Evolutionary conservation across 2,888 invertebrate species (phyloP).

Genomic region (Pseudolycoriella hygida): DNA sequence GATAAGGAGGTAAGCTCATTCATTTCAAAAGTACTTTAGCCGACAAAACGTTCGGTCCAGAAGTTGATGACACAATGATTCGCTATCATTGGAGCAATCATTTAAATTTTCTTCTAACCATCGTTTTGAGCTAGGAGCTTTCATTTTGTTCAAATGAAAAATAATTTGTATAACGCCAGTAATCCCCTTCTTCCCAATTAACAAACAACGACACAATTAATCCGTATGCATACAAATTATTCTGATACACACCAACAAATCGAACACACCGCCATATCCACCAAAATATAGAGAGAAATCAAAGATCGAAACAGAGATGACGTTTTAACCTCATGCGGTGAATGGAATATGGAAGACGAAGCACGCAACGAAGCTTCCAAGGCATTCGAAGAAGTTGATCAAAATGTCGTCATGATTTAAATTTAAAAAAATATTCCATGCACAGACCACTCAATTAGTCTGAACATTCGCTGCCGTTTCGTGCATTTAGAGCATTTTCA

Average conservation of each 20-base stretch:
- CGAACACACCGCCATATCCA: neutral
- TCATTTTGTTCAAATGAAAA: too few species aligned
- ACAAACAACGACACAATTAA: neutral
- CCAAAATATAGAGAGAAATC: slow-evolving; percentile 6
- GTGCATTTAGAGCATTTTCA: too few species aligned
- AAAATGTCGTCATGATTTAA: slow-evolving; percentile 5
- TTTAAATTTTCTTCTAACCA: too few species aligned
- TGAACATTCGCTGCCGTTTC: too few species aligned
- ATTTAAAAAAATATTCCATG: neutral
- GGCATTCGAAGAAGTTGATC: slow-evolving; percentile 6
- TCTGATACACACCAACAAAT: neutral
- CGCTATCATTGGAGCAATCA: too few species aligned
- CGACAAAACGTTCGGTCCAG: too few species aligned
- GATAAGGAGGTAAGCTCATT: neutral
- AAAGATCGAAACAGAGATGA: slow-evolving; percentile 16
- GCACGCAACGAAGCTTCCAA: slow-evolving; percentile 1
- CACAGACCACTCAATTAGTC: too few species aligned
- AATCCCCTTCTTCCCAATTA: neutral
- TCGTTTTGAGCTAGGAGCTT: too few species aligned
- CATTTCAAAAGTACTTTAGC: too few species aligned
- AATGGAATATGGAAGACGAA: slow-evolving; percentile 24
- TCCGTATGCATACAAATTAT: neutral
- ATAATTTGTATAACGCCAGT: too few species aligned
- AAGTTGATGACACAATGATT: too few species aligned
- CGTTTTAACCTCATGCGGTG: slow-evolving; percentile 23